A percentile compares a stretch with the other conserved stretches of the same genome.
phyloP scores from a whole-genome alignment of 2,888 invertebrate genomes.

The Ennomos quercinarius region DNA sequence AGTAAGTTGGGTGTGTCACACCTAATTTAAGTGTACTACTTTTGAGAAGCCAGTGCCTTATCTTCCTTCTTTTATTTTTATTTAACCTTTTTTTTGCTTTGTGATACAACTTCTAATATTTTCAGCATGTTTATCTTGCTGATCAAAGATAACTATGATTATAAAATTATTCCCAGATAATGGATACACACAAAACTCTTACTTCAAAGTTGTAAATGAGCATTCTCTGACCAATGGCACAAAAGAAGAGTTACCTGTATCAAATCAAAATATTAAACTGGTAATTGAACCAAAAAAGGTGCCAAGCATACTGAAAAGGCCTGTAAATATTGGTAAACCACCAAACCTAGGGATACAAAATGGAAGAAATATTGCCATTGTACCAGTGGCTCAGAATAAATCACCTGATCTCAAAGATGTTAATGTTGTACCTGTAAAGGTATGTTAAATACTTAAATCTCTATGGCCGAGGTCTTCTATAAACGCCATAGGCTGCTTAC shows the following conservation, averaged over 20 bases:
- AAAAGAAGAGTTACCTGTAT: conserved; percentile 49
- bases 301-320: conserved; percentile 63
- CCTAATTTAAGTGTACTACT: too few species aligned
- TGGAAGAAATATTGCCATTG: conserved; percentile 62
- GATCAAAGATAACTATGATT: background rate
- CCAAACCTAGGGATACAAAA: conserved; percentile 58
- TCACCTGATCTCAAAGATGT: conserved; percentile 48
- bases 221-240: conserved; percentile 50
- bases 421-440: conserved; percentile 51
- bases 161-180: conserved; percentile 53
- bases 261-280: conserved; percentile 57
- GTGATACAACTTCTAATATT: too few species aligned
- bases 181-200: conserved; percentile 60
- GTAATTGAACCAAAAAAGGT: conserved; percentile 63
- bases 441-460: conserved; percentile 34
- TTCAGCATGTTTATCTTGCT: too few species aligned
- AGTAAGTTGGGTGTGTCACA: too few species aligned
- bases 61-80: too few species aligned
- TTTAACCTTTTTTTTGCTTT: too few species aligned
- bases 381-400: conserved; percentile 57
- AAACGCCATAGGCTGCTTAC: too few species aligned
- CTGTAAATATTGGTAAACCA: conserved; percentile 46
- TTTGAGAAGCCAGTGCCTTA: too few species aligned
- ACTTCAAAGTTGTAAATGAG: conserved; percentile 78
- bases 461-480: too few species aligned